Evolutionary conservation across 2,888 invertebrate species (phyloP).

Genomic region (Beris chalybata): DNA sequence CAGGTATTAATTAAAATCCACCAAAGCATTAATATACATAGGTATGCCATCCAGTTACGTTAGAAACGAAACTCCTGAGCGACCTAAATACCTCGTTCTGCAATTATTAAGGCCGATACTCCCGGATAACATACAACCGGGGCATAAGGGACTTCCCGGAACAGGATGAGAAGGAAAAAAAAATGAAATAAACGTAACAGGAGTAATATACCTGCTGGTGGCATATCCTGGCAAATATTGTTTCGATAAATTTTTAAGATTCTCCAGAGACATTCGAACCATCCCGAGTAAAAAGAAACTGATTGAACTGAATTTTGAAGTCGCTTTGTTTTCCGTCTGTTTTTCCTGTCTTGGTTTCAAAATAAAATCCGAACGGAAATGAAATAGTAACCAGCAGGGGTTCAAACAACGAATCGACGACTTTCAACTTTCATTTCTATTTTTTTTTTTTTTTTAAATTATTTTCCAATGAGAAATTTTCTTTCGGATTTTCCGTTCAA

Average conservation of each 20-base stretch:
- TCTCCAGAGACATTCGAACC: constrained; percentile 11
- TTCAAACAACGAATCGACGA: too few relatives aligned
- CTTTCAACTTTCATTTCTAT: too few relatives aligned
- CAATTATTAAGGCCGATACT: background rate
- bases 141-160: background rate
- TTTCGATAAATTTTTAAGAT: constrained; percentile 26
- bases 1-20: constrained; percentile 21
- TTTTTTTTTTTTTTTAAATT: too few relatives aligned
- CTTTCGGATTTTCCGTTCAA: too few relatives aligned
- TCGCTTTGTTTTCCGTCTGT: background rate
- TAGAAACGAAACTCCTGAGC: background rate
- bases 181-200: background rate
- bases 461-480: too few relatives aligned
- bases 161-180: background rate
- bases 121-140: too few relatives aligned
- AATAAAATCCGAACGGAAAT: constrained; percentile 8
- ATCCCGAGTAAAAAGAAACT: background rate
- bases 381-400: constrained; percentile 22
- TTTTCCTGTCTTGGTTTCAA: background rate
- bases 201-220: background rate
- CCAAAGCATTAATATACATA: constrained; percentile 14
- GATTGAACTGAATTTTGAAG: constrained; percentile 11
- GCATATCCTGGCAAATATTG: constrained; percentile 20
- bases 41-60: background rate
- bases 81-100: background rate